Percentiles rank a stretch among this genome's conserved stretches.
phyloP scores from a whole-genome alignment of 2,888 invertebrate species.

The Rosalia funebris region DNA sequence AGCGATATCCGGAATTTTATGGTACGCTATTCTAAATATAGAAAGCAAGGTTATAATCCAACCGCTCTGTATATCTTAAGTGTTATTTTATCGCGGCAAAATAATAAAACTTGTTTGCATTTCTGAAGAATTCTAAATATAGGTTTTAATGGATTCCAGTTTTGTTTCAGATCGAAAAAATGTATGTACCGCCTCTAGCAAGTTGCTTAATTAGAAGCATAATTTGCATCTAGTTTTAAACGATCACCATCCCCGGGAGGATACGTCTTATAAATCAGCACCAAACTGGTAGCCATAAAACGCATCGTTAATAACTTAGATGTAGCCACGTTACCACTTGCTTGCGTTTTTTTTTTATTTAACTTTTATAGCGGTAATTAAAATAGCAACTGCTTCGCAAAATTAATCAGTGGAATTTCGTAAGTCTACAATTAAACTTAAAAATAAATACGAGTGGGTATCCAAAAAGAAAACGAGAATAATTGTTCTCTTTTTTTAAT shows the following conservation, averaged over 20 bases:
- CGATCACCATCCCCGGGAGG: background rate
- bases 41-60: constrained; percentile 3
- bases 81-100: background rate
- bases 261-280: constrained; percentile 6
- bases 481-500: no score
- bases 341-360: no score
- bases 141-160: constrained; percentile 15
- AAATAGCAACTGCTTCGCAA: no score
- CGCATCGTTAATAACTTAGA: background rate
- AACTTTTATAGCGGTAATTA: no score
- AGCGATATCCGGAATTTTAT: no score
- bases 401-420: no score
- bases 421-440: no score
- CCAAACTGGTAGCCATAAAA: background rate
- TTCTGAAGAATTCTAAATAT: constrained; percentile 26
- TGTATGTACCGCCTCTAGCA: background rate
- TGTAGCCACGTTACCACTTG: no score
- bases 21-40: background rate
- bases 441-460: no score
- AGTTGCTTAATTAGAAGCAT: constrained; percentile 20
- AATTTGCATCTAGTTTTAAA: constrained; percentile 12
- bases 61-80: background rate
- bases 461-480: no score
- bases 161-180: constrained; percentile 10
- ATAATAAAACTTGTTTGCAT: constrained; percentile 22